Base-by-base conservation (phyloP, 2,113 vertebrate genomes). In the Azemiops feae region DNA sequence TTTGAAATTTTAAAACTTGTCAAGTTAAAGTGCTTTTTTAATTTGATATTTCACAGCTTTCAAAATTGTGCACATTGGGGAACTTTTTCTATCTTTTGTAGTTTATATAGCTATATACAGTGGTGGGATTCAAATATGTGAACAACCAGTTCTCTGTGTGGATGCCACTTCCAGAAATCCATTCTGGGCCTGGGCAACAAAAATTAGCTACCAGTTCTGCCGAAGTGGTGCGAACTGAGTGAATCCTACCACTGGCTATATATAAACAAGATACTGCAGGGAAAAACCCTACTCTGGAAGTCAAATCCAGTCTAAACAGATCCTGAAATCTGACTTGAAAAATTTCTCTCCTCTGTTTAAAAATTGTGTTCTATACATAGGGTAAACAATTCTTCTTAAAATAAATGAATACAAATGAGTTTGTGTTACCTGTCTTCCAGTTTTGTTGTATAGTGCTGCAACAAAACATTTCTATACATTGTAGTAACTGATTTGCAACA, bases 271-370 rank as follows among this genome's bases (percentile, higher is more conserved):
- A 50, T 47, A 30, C 52, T 92, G 52, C 16, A 81, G 34, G 92
- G 89, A 93, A 89, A 53, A 5, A 94, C 7, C 9, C 0, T 93
- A 91, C 39, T 85, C 43, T 87, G 50, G 52, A 93, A 47, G 20
- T 95, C 91, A 52, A 95, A 94, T 91, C 90, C 10, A 94, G 57
- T 64, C 85, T 92, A 92, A 97, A 95, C 34, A 95, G 93, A 94
- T 91, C 93, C 92, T 50, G 57, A 85, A 22, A 95, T 89, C 1
- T 0, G 94, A 47, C 0, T 90, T 47, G 30, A 39, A 11, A 57
- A 88, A 95, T 89, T 91, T 18, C 39, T 91, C 14, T 90, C 89
- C 95, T 54, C 95, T n/a, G 88, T 64, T 60, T 88, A 47, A 91
- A 85, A 16, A 64, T 90, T 94, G 92, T 6, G 55, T 54, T 58